phyloP scores from a whole-genome alignment of 2,797 vertebrate genomes.

The Cuculus canorus region DNA sequence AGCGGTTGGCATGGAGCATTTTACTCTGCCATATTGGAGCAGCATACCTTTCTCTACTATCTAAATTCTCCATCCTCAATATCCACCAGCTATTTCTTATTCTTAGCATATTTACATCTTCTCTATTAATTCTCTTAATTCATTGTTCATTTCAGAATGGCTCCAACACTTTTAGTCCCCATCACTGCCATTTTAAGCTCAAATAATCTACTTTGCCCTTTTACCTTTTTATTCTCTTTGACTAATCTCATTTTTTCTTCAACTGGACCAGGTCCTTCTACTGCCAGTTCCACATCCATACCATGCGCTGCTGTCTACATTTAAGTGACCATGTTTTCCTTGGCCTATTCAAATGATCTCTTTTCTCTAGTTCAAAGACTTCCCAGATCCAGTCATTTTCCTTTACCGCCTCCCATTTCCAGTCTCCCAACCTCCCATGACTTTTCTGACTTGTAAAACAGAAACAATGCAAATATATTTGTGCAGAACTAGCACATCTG shows the following conservation, averaged over 20 bases:
- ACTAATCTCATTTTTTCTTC: neutral
- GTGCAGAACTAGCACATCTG: neutral
- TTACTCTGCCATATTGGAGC: neutral
- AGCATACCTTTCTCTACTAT: neutral
- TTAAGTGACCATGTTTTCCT: neutral
- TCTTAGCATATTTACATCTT: neutral
- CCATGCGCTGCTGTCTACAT: neutral
- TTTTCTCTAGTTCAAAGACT: neutral
- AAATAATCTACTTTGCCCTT: neutral
- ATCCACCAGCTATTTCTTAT: neutral
- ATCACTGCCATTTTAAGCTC: neutral
- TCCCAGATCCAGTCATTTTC: neutral
- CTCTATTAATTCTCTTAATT: neutral
- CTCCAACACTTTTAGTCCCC: neutral
- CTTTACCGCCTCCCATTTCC: neutral
- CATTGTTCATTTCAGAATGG: neutral
- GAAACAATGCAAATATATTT: neutral
- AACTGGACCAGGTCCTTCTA: neutral
- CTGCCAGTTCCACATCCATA: neutral
- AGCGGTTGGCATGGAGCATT: neutral
- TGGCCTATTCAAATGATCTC: neutral
- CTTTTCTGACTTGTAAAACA: neutral
- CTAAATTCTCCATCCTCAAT: accelerated
- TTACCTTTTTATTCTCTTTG: neutral
- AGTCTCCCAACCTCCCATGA: neutral